These are phyloP conservation scores for Sternotherus odoratus DNA, from an alignment of 2,797 vertebrate genomes.

Conservation along the genomic window DNA sequence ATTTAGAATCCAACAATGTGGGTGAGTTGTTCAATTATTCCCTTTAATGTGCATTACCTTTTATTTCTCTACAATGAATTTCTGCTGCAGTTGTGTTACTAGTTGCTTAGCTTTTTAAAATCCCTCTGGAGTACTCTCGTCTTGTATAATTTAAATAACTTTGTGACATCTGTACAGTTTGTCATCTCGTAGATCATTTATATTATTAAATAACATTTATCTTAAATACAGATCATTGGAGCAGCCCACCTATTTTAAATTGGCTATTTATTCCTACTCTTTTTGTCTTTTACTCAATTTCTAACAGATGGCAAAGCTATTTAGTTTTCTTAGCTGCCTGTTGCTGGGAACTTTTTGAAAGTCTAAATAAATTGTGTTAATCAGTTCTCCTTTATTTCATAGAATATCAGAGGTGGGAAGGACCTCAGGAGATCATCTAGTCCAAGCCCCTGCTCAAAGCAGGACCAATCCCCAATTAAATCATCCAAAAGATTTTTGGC, in stretches of 20 bases:
- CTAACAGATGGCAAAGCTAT: too few species aligned
- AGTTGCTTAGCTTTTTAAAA: not conserved
- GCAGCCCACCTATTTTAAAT: too few species aligned
- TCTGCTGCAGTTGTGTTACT: not conserved
- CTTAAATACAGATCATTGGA: too few species aligned
- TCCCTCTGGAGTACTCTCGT: not conserved
- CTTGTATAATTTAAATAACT: not conserved
- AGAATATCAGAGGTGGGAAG: too few species aligned
- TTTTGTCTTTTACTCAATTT: too few species aligned
- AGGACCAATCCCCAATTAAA: too few species aligned
- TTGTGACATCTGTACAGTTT: not conserved
- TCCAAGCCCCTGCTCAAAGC: too few species aligned
- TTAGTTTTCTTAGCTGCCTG: not conserved
- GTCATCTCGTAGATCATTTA: not conserved
- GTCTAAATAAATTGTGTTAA: not conserved
- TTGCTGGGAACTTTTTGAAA: not conserved
- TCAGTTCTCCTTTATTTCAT: not conserved
- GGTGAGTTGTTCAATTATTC: not conserved
- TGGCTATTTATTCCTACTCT: accelerated
- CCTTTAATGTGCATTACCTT: not conserved
- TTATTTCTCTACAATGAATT: not conserved
- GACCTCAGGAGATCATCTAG: too few species aligned
- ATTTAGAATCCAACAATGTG: not conserved
- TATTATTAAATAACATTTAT: not conserved
- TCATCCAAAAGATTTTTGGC: too few species aligned